Evolutionary conservation across 2,113 vertebrate species (phyloP), one percentile per base, ranked within the genome.

Genomic region (Chelonoidis abingdonii): DNA sequence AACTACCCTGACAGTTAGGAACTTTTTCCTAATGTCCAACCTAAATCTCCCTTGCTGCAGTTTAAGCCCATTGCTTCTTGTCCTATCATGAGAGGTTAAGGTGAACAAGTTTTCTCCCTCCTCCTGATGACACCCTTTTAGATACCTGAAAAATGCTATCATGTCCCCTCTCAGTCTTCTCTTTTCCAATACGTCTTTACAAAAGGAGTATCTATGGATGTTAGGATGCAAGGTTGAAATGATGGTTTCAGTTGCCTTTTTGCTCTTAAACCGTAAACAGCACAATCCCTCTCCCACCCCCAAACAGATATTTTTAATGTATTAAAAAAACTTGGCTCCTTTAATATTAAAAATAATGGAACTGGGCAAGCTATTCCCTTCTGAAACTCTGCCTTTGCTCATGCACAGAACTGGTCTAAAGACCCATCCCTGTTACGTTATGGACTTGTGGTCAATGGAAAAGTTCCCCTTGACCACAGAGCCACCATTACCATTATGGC

Each of bases 161-260:
- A n/a, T n/a, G n/a, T n/a, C n/a, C n/a, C n/a, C n/a, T n/a, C n/a
- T n/a, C n/a, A n/a, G n/a, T n/a, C n/a, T n/a, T n/a, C n/a, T n/a
- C n/a, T n/a, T n/a, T n/a, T n/a, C n/a, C n/a, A n/a, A n/a, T n/a
- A n/a, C n/a, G 1, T 24, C 9, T 52, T 79, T 10, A 50, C 10
- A 35, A 10, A 78, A 86, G 24, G 27, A 50, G 49, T 0, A 5
- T 0, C 0, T 0, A 16, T 0, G 1, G 47, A 78, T 80, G 10
- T 8, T 8, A 12, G 69, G 57, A 35, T 1, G 44, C 44, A 14
- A 27, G 0, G 3, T 17, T 75, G 19, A 21, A 2, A 13, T 0
- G 0, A 8, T 17, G 14, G 3, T 25, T 9, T 10, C 11, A 35
- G 38, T 47, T 14, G 2, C 3, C 49, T 80, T 84, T 79, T 52